Base-by-base conservation (phyloP, 2,797 vertebrate species). In the Aplochiton taeniatus region DNA sequence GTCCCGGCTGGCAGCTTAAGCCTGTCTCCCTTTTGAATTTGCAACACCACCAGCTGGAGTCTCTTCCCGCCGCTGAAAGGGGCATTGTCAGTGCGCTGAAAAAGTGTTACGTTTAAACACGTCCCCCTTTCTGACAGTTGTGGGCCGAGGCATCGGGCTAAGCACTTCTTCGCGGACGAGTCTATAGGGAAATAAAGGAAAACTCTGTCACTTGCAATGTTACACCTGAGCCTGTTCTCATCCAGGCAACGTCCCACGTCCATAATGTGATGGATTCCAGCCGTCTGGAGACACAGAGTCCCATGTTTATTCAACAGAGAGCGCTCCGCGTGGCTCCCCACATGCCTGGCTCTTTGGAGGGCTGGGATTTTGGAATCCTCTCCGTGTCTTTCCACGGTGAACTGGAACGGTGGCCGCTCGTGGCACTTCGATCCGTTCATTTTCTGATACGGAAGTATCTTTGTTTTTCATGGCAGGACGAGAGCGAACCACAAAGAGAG, bases 1-100 rank as follows among this genome's bases (percentile, higher is more conserved):
- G 79, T 90, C 86, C 81, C 85, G 20, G 53, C 76, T 81, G 87
- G 82, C 88, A 77, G 78, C 80, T 87, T 85, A 86, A 85, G 81
- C 48, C 66, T 76, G 70, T 65, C 73, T 85, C 73, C 73, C 79
- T 66, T 88, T 86, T 85, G 81, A 85, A 83, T 83, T 18, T 69
- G 69, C 66, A 82, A 77, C 75, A 81, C 75, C 75, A 82, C 78
- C 87, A 90, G 87, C 87, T 87, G 85, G 76, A 79, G 81, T 73
- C 70, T 81, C 77, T 74, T 81, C 79, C 71, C 73, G 20, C 72
- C 59, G 58, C 72, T 84, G 77, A 87, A 86, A 80, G 84, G 75
- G 74, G 69, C 72, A 82, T 81, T 87, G 85, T 86, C 80, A 80
- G 71, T 61, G 76, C 72, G 12, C 63, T 81, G 74, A 47, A 70